Evolutionary conservation across 2,113 vertebrate species (phyloP).

Genomic region (Cettia cetti): DNA sequence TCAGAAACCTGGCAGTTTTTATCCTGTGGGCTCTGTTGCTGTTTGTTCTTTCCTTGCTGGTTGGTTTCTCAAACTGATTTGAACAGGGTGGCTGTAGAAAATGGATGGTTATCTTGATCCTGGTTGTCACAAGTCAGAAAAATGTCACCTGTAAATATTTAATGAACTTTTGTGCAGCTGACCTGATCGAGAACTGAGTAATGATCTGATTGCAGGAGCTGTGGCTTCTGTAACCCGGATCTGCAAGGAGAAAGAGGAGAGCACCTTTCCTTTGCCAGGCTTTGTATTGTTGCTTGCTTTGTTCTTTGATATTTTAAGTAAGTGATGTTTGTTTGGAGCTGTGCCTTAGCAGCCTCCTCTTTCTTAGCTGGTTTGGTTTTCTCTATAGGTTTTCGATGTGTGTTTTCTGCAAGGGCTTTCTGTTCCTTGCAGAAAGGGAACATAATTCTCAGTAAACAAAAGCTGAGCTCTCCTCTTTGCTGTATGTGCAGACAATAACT

Average conservation of each 20-base stretch:
- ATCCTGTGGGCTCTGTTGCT: background rate
- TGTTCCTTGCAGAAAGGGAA: background rate
- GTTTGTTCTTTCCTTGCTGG: background rate
- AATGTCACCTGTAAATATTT: conserved; percentile 60
- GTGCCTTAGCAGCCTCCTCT: background rate
- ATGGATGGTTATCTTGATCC: conserved; percentile 41
- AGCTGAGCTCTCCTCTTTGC: background rate
- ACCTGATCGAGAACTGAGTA: background rate
- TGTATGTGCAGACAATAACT: background rate
- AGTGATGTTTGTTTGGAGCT: background rate
- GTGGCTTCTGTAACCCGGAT: background rate
- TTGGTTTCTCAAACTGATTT: conserved; percentile 6
- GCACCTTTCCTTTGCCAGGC: background rate
- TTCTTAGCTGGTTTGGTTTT: background rate
- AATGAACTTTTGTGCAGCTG: conserved; percentile 49
- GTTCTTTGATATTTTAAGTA: background rate
- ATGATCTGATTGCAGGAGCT: background rate
- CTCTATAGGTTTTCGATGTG: background rate
- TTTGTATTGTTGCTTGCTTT: background rate
- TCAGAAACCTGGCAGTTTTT: background rate
- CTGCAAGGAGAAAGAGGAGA: background rate
- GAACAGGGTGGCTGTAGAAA: background rate
- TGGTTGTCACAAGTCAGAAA: conserved; percentile 24
- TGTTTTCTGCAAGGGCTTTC: background rate
- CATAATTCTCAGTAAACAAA: background rate